These are phyloP conservation scores for Oscheius sp. DNA, from an alignment of 2,888 invertebrate species.

Conservation along the genomic window DNA sequence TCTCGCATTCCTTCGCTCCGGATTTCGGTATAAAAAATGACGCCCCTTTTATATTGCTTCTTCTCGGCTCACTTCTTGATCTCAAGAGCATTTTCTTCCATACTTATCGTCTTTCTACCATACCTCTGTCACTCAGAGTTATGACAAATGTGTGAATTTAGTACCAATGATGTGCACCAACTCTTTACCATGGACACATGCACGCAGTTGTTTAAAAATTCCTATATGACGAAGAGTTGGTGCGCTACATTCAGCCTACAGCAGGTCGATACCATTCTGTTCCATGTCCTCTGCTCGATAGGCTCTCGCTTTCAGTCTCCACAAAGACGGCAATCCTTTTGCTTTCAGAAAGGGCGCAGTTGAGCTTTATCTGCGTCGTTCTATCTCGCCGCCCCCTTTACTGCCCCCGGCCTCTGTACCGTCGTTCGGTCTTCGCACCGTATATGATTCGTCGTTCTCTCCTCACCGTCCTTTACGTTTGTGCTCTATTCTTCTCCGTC, in stretches of 20 bases:
- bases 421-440: background rate
- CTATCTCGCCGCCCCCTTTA: constrained; percentile 30
- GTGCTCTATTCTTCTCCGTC: constrained; percentile 66
- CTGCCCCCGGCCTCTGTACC: constrained; percentile 9
- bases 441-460: constrained; percentile 27
- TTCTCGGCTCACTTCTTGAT: background rate
- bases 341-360: constrained; percentile 19
- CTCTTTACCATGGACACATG: too few species aligned
- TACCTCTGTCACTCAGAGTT: background rate
- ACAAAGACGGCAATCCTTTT: background rate
- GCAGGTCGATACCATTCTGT: too few species aligned
- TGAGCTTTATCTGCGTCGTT: constrained; percentile 26
- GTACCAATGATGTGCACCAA: too few species aligned
- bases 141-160: background rate
- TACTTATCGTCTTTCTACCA: background rate
- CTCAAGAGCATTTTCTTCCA: background rate
- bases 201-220: too few species aligned
- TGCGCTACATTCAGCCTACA: too few species aligned
- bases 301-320: too few species aligned
- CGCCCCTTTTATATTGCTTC: background rate
- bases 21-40: background rate
- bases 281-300: too few species aligned
- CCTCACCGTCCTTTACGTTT: constrained; percentile 49
- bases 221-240: too few species aligned
- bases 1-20: constrained; percentile 2